These are phyloP conservation scores for Crypturellus undulatus DNA, from an alignment of 2,113 vertebrate species.

Conservation along the genomic window DNA sequence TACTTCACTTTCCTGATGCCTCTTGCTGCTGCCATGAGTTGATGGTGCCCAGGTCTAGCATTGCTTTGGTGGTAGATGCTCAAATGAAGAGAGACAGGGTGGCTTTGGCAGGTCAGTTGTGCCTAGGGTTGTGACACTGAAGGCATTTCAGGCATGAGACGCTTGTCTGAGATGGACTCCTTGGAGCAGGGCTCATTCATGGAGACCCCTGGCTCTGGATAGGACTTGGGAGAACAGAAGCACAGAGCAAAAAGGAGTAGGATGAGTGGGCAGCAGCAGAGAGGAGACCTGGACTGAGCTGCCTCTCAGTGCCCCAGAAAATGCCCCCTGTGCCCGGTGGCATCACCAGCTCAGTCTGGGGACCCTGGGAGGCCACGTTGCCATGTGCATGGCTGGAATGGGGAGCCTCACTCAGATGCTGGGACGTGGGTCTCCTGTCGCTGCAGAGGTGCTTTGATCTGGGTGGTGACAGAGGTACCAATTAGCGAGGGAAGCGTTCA, in stretches of 20 bases:
- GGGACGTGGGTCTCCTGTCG: not conserved
- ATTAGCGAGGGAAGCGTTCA: not conserved
- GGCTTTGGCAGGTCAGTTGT: not conserved
- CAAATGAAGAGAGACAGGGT: not conserved
- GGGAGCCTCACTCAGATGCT: not conserved
- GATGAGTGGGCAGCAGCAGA: no score
- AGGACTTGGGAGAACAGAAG: no score
- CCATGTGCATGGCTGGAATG: fast-evolving
- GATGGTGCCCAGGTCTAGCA: not conserved
- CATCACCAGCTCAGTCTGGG: not conserved
- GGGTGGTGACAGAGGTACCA: not conserved
- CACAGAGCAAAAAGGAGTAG: no score
- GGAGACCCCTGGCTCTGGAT: not conserved
- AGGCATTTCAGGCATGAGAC: not conserved
- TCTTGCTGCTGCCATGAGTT: no score
- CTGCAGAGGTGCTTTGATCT: slow-evolving; percentile 23
- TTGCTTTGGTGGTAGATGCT: not conserved
- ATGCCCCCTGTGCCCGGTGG: fast-evolving
- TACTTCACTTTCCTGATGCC: not conserved
- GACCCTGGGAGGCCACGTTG: not conserved
- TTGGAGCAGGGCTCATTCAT: not conserved
- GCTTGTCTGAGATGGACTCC: not conserved
- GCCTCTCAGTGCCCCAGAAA: fast-evolving
- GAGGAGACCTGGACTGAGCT: not conserved
- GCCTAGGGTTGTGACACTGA: not conserved